Percentiles rank a stretch among this genome's conserved stretches.
Conservation (phyloP, 2,113 vertebrate genomes). For the Pipra filicauda region DNA sequence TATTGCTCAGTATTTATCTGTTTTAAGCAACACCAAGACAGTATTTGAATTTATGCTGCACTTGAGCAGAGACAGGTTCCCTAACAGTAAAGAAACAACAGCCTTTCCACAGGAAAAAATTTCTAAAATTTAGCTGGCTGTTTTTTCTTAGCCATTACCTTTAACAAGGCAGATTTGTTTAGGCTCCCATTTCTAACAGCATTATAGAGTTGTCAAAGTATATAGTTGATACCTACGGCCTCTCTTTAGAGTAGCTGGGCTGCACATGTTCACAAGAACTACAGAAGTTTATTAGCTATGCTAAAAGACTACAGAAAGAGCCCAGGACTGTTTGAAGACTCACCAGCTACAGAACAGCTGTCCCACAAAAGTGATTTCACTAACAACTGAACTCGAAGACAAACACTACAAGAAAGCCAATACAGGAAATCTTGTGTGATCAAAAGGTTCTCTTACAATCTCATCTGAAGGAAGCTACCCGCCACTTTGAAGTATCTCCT, state of each 20-base stretch:
- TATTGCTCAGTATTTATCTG: conserved; percentile 29
- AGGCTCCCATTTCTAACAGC: conserved; percentile 19
- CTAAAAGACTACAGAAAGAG: conserved; percentile 14
- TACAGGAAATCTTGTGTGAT: neutral
- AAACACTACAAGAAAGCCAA: conserved; percentile 1
- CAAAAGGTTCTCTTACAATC: neutral
- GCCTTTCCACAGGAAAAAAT: conserved; percentile 35
- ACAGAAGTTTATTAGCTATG: neutral
- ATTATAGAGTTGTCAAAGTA: neutral
- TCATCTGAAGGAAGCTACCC: neutral
- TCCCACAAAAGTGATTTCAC: neutral
- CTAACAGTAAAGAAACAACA: conserved; percentile 2
- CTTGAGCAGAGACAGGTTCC: conserved; percentile 6
- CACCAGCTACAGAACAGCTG: neutral
- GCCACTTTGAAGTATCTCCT: neutral
- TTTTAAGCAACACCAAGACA: conserved; percentile 32
- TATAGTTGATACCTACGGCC: neutral
- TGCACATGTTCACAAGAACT: neutral
- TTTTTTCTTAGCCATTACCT: neutral
- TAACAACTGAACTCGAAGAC: neutral
- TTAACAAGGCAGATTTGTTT: neutral
- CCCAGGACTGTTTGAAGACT: neutral
- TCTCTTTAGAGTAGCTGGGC: neutral
- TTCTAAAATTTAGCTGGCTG: neutral
- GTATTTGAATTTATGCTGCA: conserved; percentile 15